A percentile compares a stretch with the other conserved stretches of the same genome.
Conservation (phyloP, 2,113 vertebrate species). For the Hymenochirus boettgeri region DNA sequence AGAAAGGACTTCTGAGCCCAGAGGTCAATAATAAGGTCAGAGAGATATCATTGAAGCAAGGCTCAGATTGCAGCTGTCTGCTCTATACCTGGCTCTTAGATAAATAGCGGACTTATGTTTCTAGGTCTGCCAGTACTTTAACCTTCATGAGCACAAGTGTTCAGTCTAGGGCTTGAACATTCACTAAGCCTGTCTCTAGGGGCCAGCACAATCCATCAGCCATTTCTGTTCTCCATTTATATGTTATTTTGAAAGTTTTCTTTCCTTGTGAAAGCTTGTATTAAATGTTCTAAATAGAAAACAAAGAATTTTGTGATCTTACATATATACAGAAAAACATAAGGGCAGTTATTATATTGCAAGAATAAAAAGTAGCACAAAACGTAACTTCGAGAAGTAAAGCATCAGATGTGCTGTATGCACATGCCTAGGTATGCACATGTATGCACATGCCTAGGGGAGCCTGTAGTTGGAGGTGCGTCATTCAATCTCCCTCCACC, state of each 20-base stretch:
- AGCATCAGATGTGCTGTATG: no score
- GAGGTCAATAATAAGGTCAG: slow-evolving; percentile 45
- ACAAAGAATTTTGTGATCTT: slow-evolving; percentile 13
- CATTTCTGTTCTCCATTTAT: slow-evolving; percentile 34
- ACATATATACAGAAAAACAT: slow-evolving; percentile 9
- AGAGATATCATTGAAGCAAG: slow-evolving; percentile 20
- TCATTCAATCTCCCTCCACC: no score
- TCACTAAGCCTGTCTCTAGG: slow-evolving; percentile 39
- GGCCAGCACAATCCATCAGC: slow-evolving; percentile 28
- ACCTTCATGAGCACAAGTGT: slow-evolving; percentile 45
- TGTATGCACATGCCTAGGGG: no score
- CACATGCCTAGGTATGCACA: no score
- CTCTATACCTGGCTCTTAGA: slow-evolving; percentile 45
- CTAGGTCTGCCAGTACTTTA: slow-evolving; percentile 49
- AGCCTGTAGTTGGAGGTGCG: no score
- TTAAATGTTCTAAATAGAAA: slow-evolving; percentile 30
- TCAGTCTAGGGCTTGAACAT: slow-evolving; percentile 2
- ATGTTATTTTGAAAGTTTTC: slow-evolving; percentile 19
- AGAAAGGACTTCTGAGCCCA: not conserved
- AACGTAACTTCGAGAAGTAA: no score
- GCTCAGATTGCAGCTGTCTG: slow-evolving; percentile 46
- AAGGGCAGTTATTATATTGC: no score
- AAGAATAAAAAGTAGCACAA: no score
- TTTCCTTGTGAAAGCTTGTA: slow-evolving; percentile 19
- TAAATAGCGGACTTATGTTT: slow-evolving; percentile 51